Base-by-base conservation (phyloP, 1,140 invertebrate genomes). In the Lordiphosa mommai region DNA sequence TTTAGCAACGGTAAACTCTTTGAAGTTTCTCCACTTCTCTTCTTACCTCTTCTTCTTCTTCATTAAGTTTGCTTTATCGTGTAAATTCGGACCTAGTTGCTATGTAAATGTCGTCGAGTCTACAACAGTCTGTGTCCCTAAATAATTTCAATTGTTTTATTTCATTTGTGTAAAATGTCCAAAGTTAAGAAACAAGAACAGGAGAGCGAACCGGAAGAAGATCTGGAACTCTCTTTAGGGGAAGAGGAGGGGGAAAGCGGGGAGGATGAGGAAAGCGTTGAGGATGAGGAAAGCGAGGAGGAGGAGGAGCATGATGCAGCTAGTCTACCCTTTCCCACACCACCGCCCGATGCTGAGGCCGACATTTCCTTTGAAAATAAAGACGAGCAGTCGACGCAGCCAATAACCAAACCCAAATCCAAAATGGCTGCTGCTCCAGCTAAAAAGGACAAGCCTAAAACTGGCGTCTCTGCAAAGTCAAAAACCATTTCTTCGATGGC, bases 251-350 rank as follows among this genome's bases (percentile, higher is more conserved):
- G 34, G 12, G 23, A 47, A 0, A n/a, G n/a, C n/a, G 38, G 36
- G 43, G 46, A 50, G n/a, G 46, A 13, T 1, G 14, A 7, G 2
- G 17, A 43, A n/a, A 16, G 14, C 3, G n/a, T 12, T 2, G 23
- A 40, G 0, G 23, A 34, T 1, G 8, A 30, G 8, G 7, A 16
- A 3, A 36, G 1, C 2, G 44, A 51, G 9, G 8, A 40, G 1
- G 44, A 33, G 2, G 36, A 43, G 16, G 17, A 34, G 2, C 13
- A 38, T 3, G 13, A 1, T n/a, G 9, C 14, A 8, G 7, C 4
- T 0, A 7, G 0, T 10, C 36, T 56, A 44, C 63, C 33, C 2
- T 77, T 48, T 57, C 72, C 72, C 1, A 76, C 71, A 6, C 72
- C 72, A 0, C 71, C 71, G 4, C 72, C 71, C 7, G 71, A 71